Evolutionary conservation across 2,797 vertebrate species (phyloP), one percentile per base, ranked within the genome.

Genomic region (Serranus cabrilla): DNA sequence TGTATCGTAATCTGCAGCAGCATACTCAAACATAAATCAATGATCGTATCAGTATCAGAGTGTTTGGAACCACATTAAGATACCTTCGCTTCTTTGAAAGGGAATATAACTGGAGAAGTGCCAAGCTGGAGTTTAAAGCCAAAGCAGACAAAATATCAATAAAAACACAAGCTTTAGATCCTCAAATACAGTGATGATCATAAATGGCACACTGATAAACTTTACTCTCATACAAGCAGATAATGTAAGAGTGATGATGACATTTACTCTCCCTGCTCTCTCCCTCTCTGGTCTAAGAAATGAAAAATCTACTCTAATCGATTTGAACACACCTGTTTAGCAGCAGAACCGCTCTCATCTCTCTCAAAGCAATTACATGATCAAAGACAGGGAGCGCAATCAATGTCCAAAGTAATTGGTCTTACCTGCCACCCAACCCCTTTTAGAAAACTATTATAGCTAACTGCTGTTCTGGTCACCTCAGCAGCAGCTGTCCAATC

Each of bases 331-430:
- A 90, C 86, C 85, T 88, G 82, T 88, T 90, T 82, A 76, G 81
- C 81, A 63, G 70, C 81, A 87, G 70, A 87, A 74, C 17, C 51
- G 25, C 85, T 80, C 74, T 85, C 85, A 67, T 82, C 86, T 85
- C 86, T 87, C 86, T 83, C 87, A 52, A 78, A 88, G 88, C 90
- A 89, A 91, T 94, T 93, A 94, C 91, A 82, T 76, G 81, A 92
- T 94, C 85, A 92, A 88, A 93, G 91, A 86, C 65, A 70, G 78
- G 47, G 66, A 72, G 84, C 39, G 3, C 85, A 90, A 94, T 94
- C 92, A 91, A 93, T 93, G 91, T 90, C 85, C 78, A 82, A 79
- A 91, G 90, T 90, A 92, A 94, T 93, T 92, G 87, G 73, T 89
- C 87, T 84, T 86, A 88, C 82, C 87, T 91, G 87, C 74, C 75